Percentiles rank a stretch among this genome's conserved stretches.
Evolutionary conservation across 2,797 vertebrate species (phyloP).

Genomic region (Parotocinclus haroldoi): DNA sequence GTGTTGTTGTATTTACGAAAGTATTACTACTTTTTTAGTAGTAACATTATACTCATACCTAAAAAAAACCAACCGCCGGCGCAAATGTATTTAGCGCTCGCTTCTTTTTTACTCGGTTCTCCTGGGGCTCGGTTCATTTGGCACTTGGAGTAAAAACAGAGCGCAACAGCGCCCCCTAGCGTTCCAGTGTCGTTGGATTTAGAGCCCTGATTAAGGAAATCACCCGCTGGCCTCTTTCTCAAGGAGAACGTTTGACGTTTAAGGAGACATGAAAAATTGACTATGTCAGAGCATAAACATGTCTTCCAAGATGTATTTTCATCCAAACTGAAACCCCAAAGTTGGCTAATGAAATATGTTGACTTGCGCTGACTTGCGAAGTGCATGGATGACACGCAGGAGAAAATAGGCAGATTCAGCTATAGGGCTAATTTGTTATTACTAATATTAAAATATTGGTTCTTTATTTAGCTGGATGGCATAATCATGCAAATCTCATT

Average conservation of each 20-base stretch:
- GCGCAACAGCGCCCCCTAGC: constrained; percentile 4
- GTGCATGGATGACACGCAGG: constrained; percentile 65
- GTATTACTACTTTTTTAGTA: too few species aligned
- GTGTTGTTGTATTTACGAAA: too few species aligned
- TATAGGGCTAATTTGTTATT: too few species aligned
- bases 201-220: constrained; percentile 65
- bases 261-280: constrained; percentile 83
- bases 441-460: too few species aligned
- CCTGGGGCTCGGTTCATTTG: too few species aligned
- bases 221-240: constrained; percentile 73
- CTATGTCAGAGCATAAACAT: constrained; percentile 80
- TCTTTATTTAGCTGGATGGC: too few species aligned
- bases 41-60: too few species aligned
- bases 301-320: constrained; percentile 81
- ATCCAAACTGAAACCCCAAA: constrained; percentile 63
- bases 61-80: too few species aligned
- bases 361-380: constrained; percentile 77
- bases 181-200: constrained; percentile 9
- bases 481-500: too few species aligned
- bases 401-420: too few species aligned
- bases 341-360: constrained; percentile 70
- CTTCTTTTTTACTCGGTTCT: too few species aligned
- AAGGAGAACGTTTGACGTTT: constrained; percentile 72
- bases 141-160: background rate
- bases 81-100: too few species aligned